Evolutionary conservation across 2,113 vertebrate genomes (phyloP), one percentile per base, ranked within the genome.

Genomic region (Sturnus vulgaris): DNA sequence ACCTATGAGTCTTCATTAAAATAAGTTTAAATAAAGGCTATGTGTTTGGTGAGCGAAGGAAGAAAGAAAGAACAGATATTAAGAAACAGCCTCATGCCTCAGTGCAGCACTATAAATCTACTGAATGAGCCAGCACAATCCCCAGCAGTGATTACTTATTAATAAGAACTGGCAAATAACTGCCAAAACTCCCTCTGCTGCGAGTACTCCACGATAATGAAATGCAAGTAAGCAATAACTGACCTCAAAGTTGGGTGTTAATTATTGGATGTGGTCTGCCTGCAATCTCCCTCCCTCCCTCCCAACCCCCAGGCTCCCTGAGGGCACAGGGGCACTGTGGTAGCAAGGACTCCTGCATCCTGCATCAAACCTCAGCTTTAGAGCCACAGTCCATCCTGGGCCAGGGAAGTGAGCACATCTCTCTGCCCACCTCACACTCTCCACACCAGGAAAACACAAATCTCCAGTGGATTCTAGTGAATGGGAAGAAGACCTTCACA

Each of bases 71-170:
- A 93, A 84, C 61, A 94, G 93, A 84, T 90, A 97, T 96, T 96
- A 95, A 95, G 92, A 84, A 95, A 89, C 95, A 96, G 81, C 47
- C 83, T 94, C 88, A 89, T 93, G 94, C 95, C 79, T 97, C 92
- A 89, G 92, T 96, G 95, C 96, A 96, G 96, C 92, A 91, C 95
- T 94, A 95, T 97, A 97, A 96, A 97, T 97, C 96, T 95, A 90
- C 75, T 92, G 91, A 97, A 97, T 73, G 92, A 97, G 96, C 89
- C 91, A 93, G 96, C 91, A 91, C 94, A 96, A 95, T 93, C 94
- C 96, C 88, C 96, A 95, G 83, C 44, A 73, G 92, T 95, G 94
- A 97, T 96, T 97, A 97, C 96, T 97, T 97, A 97, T 97, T 97
- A 97, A 97, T 95, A 96, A 88, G 90, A 96, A 96, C 94, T 10